Percentiles rank a stretch among this genome's conserved stretches.
Conservation (phyloP, 2,888 invertebrate species). For the Parnassius orleans region DNA sequence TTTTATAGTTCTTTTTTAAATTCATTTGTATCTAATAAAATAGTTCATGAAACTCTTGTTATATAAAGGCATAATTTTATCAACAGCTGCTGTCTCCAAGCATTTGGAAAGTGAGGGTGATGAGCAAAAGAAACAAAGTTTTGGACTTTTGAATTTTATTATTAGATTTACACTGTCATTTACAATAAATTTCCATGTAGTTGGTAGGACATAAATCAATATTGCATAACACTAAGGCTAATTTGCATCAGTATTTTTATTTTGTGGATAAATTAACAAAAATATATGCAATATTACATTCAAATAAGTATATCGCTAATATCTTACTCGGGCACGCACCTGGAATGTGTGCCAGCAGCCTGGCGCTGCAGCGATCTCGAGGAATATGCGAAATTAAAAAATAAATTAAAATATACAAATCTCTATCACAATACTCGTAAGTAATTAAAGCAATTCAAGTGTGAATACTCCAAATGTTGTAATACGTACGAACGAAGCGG, state of each 20-base stretch:
- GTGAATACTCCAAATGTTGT: conserved; percentile 79
- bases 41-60: no score
- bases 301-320: conserved; percentile 79
- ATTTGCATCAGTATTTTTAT: conserved; percentile 74
- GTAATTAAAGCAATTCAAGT: conserved; percentile 81
- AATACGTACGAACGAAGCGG: conserved; percentile 63
- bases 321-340: conserved; percentile 76
- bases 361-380: conserved; percentile 72
- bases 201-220: conserved; percentile 80
- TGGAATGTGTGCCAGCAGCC: conserved; percentile 60
- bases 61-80: no score
- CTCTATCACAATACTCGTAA: conserved; percentile 82
- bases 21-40: no score
- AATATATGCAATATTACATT: conserved; percentile 80
- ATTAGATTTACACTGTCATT: conserved; percentile 82
- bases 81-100: no score
- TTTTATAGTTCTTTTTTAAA: no score
- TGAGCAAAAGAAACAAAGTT: not conserved
- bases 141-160: conserved; percentile 80
- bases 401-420: conserved; percentile 81
- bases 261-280: conserved; percentile 78
- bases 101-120: no score
- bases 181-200: conserved; percentile 81
- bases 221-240: conserved; percentile 82
- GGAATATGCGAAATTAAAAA: conserved; percentile 77